These are phyloP conservation scores for Pseudoatta argentina DNA, from an alignment of 1,140 invertebrate genomes.

Conservation along the genomic window DNA sequence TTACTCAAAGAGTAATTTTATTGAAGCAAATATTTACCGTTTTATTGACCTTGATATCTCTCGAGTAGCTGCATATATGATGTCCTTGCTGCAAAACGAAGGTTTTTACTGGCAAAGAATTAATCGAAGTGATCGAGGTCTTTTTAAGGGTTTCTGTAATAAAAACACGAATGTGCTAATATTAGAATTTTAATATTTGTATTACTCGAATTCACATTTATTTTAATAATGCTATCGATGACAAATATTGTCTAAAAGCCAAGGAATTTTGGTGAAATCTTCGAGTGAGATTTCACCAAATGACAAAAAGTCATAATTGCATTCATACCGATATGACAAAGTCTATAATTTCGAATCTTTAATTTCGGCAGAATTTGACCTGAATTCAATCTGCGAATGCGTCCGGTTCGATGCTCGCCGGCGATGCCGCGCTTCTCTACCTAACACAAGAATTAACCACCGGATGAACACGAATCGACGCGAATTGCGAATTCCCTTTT, in stretches of 20 bases:
- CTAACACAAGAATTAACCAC: constrained; percentile 41
- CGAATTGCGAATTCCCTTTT: constrained; percentile 59
- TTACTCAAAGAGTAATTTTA: too few relatives aligned
- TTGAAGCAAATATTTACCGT: too few relatives aligned
- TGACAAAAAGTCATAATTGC: not conserved
- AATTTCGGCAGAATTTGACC: constrained; percentile 27
- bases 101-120: too few relatives aligned
- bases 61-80: too few relatives aligned
- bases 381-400: not conserved
- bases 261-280: not conserved
- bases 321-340: not conserved
- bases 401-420: constrained; percentile 8
- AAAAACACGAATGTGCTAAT: not conserved
- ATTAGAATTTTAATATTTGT: not conserved
- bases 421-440: not conserved
- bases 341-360: not conserved
- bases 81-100: too few relatives aligned
- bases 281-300: not conserved
- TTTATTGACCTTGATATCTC: too few relatives aligned
- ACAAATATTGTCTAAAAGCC: not conserved
- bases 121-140: too few relatives aligned
- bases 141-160: too few relatives aligned
- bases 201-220: not conserved
- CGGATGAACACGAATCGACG: constrained; percentile 47
- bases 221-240: not conserved